Conservation (phyloP, 64 coral and sea anemone genomes). For the Montipora efflorescens region DNA sequence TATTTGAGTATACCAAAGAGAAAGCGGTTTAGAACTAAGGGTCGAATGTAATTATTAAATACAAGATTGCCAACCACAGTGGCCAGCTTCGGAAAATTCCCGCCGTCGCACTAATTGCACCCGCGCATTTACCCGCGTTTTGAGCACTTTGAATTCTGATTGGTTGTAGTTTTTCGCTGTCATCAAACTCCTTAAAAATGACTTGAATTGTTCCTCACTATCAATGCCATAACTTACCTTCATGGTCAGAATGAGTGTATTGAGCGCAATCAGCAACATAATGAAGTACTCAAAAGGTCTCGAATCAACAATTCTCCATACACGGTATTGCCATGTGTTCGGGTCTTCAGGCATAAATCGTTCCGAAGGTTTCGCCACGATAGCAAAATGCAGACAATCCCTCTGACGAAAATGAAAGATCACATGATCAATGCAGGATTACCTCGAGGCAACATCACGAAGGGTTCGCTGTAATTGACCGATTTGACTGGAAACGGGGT, state of each 20-base stretch:
- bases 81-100: too few relatives aligned
- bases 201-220: background rate
- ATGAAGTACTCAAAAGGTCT: slow-evolving; percentile 93
- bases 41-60: too few relatives aligned
- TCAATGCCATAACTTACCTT: slow-evolving; percentile 53
- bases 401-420: slow-evolving; percentile 50
- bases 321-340: slow-evolving; percentile 85
- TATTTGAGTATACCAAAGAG: too few relatives aligned
- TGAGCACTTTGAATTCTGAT: too few relatives aligned
- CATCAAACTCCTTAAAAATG: too few relatives aligned
- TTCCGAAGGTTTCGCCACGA: slow-evolving; percentile 94
- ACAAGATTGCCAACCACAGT: too few relatives aligned
- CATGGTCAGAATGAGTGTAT: slow-evolving; percentile 96
- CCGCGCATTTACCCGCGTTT: too few relatives aligned
- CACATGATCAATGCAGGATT: background rate
- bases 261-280: slow-evolving; percentile 94
- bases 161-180: too few relatives aligned
- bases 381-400: slow-evolving; percentile 86
- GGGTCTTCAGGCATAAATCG: slow-evolving; percentile 94
- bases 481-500: too few relatives aligned
- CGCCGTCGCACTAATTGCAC: too few relatives aligned
- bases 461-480: too few relatives aligned
- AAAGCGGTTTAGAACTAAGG: too few relatives aligned
- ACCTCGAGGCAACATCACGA: background rate
- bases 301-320: slow-evolving; percentile 91